Percentiles rank a stretch among this genome's conserved stretches.
phyloP scores from a whole-genome alignment of 2,113 vertebrate genomes.

The Cynoglossus semilaevis region DNA sequence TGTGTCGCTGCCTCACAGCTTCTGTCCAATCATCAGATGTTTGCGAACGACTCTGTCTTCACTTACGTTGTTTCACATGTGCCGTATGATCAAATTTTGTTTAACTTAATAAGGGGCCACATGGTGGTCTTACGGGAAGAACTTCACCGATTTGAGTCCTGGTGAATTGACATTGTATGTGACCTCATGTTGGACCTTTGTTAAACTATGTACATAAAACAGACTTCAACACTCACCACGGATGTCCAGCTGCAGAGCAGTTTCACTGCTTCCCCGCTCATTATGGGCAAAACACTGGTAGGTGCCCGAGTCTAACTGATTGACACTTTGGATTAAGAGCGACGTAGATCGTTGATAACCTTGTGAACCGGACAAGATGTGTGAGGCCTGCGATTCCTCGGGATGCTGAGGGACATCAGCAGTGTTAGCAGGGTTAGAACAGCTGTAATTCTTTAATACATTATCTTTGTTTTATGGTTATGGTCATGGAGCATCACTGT shows the following conservation, averaged over 20 bases:
- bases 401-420: slow-evolving; percentile 47
- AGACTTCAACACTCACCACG: slow-evolving; percentile 74
- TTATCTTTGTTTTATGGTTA: too few relatives aligned
- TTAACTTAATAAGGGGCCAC: not conserved
- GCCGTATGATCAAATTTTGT: too few relatives aligned
- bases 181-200: too few relatives aligned
- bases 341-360: slow-evolving; percentile 60
- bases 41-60: too few relatives aligned
- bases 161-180: too few relatives aligned
- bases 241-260: slow-evolving; percentile 83
- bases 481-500: not conserved
- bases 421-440: not conserved
- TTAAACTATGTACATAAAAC: not conserved
- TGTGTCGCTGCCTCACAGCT: too few relatives aligned
- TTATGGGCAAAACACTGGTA: slow-evolving; percentile 88
- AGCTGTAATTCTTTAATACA: not conserved
- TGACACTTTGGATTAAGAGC: slow-evolving; percentile 80
- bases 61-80: too few relatives aligned
- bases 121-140: too few relatives aligned
- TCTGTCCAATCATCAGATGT: too few relatives aligned
- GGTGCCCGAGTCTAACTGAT: slow-evolving; percentile 84
- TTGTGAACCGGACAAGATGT: slow-evolving; percentile 62
- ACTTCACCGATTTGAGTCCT: too few relatives aligned
- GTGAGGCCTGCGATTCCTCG: slow-evolving; percentile 38
- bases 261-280: slow-evolving; percentile 78